Base-by-base conservation (phyloP, 30 jellyfish, hydroid and myxozoan genomes). In the Pelagia noctiluca region DNA sequence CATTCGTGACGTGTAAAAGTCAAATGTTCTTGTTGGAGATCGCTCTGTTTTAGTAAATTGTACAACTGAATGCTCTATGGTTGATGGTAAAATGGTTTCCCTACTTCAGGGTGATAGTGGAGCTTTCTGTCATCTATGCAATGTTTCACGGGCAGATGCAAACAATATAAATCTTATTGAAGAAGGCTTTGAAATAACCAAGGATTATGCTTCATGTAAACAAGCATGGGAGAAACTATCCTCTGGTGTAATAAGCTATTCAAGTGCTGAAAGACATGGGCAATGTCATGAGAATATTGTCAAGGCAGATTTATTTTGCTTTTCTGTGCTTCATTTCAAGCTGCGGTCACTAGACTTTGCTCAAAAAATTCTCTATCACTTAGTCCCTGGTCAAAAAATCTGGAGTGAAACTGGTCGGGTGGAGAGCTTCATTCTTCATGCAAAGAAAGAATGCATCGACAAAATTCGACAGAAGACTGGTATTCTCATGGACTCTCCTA, bases 21-120 rank as follows among this genome's bases (percentile, higher is more conserved):
- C 66, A 31, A 46, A 38, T 42, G 23, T 70, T 12, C 1, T 66
- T 52, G 79, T 66, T 33, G 19, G 35, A 0, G 79, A 35, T 35
- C 42, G 23, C 18, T 0, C 42, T 66, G 62, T 66, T 13, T 26
- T 24, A 66, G 8, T 32, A 26, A 66, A 26, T 66, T 66, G 79
- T 57, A 66, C 31, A 66, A 66, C 53, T 29, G 79, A 21, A 29
- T 66, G 79, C 23, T 66, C 79, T 2, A 31, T 66, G 79, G 29
- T 66, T 1, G 79, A 66, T 30, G 79, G 79, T 29, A 63, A 66
- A 66, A 24, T 66, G 79, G 79, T 66, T n/a, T 66, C 79, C 35
- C 35, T 66, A 35, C 48, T 66, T 30, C 79, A 66, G 35, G 79
- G 79, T 66, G 79, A 66, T 66, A 66, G 79, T 66, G 79, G 79